phyloP scores from a whole-genome alignment of 2,797 vertebrate genomes.

The Coccyzus lansbergi region DNA sequence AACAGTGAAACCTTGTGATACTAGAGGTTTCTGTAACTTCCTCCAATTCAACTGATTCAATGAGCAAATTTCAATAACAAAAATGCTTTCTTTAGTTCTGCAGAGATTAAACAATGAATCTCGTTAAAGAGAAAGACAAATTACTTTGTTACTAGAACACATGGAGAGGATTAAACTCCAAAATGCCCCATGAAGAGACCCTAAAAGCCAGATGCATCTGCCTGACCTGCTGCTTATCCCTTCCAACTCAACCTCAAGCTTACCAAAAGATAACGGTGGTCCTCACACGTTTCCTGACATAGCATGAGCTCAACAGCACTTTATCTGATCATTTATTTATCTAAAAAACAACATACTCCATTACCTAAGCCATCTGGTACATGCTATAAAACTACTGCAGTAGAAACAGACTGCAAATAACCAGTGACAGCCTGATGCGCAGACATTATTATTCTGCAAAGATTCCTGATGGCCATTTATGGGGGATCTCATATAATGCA shows the following conservation, averaged over 20 bases:
- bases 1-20: background rate
- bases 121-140: background rate
- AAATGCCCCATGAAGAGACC: background rate
- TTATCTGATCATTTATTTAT: background rate
- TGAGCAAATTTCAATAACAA: background rate
- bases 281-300: background rate
- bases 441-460: background rate
- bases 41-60: conserved; percentile 8
- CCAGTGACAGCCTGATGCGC: background rate
- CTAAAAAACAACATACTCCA: background rate
- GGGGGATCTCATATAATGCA: background rate
- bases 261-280: background rate
- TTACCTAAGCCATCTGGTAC: background rate
- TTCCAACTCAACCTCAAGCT: background rate
- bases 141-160: background rate
- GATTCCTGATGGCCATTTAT: background rate
- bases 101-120: background rate
- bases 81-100: background rate
- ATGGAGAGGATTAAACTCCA: background rate
- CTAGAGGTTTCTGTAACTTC: background rate
- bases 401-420: background rate
- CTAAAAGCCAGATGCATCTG: background rate
- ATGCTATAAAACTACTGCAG: background rate
- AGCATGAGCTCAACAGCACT: background rate
- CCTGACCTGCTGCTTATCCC: fast-evolving